Percentiles rank a stretch among this genome's conserved stretches.
phyloP scores from a whole-genome alignment of 2,113 vertebrate genomes.

The Jacana jacana region DNA sequence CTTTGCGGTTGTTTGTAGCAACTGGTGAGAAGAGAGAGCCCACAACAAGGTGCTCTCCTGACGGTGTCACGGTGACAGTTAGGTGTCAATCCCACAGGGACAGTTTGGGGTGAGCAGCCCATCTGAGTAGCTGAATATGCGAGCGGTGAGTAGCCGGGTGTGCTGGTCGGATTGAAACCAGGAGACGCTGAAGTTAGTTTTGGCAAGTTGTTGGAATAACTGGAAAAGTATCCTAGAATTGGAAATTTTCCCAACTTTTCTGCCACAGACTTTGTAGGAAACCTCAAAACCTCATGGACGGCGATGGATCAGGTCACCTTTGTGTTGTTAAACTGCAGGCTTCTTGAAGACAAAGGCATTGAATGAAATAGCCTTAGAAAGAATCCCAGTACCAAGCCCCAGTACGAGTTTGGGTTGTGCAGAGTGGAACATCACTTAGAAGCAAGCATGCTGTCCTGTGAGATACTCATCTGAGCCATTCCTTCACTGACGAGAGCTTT shows the following conservation, averaged over 20 bases:
- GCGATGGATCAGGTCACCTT: neutral
- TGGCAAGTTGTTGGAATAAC: neutral
- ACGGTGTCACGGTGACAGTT: neutral
- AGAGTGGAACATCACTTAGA: neutral
- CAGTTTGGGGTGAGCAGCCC: neutral
- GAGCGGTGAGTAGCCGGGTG: neutral
- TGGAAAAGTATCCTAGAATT: neutral
- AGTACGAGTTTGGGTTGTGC: neutral
- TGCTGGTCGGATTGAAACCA: neutral
- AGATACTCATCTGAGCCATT: neutral
- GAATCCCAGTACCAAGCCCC: neutral
- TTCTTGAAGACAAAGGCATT: neutral
- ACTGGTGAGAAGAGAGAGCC: neutral
- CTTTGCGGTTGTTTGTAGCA: neutral
- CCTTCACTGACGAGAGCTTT: neutral
- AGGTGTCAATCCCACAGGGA: neutral
- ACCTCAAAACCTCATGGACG: neutral
- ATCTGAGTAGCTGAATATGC: fast-evolving
- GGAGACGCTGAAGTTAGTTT: neutral
- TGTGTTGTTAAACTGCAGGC: neutral
- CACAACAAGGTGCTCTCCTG: neutral
- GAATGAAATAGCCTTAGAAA: constrained; percentile 29
- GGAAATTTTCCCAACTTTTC: neutral
- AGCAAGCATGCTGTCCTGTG: neutral
- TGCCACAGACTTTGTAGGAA: neutral